phyloP scores from a whole-genome alignment of 2,888 invertebrate genomes.

The Sphaeridia pumilis region DNA sequence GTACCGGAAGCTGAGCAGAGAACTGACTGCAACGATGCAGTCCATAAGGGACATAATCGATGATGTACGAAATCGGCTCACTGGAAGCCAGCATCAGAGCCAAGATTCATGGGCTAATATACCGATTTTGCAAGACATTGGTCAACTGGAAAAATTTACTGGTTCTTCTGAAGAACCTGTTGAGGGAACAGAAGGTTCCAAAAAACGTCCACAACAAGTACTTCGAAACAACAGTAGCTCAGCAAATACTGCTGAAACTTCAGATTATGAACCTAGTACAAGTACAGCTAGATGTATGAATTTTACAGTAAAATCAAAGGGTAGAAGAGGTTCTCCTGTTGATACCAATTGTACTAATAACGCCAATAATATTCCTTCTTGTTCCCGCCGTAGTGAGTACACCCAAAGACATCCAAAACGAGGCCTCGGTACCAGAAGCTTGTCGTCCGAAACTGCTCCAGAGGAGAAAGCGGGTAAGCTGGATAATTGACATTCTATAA shows the following conservation, averaged over 20 bases:
- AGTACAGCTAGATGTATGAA: no score
- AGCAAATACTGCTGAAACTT: no score
- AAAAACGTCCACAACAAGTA: no score
- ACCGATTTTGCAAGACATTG: conserved; percentile 19
- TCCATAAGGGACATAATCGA: conserved; percentile 27
- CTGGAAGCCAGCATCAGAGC: conserved; percentile 8
- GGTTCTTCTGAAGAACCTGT: not conserved
- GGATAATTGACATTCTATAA: no score
- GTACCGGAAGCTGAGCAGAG: conserved; percentile 21
- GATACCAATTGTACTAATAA: not conserved
- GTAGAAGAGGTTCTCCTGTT: no score
- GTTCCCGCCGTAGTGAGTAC: conserved; percentile 34
- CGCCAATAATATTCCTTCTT: conserved; percentile 5
- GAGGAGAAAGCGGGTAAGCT: conserved; percentile 74
- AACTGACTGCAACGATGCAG: conserved; percentile 28
- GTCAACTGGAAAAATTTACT: not conserved
- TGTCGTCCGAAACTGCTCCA: conserved; percentile 55
- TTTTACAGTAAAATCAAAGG: no score
- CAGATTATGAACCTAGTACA: no score
- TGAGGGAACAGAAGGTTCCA: no score
- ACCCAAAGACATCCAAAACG: conserved; percentile 35
- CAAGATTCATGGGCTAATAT: conserved; percentile 26
- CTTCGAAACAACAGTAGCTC: no score
- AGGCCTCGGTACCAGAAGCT: conserved; percentile 35
- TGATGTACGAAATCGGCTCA: conserved; percentile 19